Conservation (phyloP, 2,797 vertebrate genomes). For the Diceros bicornis region DNA sequence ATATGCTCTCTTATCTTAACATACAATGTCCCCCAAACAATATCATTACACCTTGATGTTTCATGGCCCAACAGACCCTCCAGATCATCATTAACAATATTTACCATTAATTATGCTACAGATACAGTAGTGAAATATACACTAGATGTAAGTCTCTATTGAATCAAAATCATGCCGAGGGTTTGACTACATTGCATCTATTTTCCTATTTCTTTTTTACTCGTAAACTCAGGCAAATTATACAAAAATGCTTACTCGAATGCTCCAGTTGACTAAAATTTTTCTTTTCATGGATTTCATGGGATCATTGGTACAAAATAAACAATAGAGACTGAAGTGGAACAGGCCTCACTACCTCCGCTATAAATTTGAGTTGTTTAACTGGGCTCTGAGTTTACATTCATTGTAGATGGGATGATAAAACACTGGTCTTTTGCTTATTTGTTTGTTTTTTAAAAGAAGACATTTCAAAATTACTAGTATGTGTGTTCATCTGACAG, state of each 20-base stretch:
- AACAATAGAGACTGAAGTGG: neutral
- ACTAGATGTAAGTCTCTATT: neutral
- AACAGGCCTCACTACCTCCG: neutral
- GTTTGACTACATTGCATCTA: neutral
- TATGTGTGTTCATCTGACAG: neutral
- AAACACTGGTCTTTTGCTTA: neutral
- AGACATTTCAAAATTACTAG: neutral
- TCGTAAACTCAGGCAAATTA: neutral
- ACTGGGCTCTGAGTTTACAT: neutral
- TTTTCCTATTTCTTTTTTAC: neutral
- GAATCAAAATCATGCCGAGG: neutral
- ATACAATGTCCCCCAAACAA: neutral
- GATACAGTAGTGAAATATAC: neutral
- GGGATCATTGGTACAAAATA: neutral
- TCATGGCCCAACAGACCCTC: neutral
- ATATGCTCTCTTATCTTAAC: neutral
- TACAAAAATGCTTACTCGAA: neutral
- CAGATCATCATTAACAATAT: neutral
- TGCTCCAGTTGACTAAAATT: neutral
- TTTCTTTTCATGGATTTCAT: neutral
- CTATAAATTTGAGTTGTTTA: neutral
- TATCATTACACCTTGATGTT: neutral
- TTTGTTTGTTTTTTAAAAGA: neutral
- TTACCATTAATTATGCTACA: neutral
- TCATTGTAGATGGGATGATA: neutral